Base-by-base conservation (phyloP, 2,888 invertebrate genomes). In the Clostera curtula region DNA sequence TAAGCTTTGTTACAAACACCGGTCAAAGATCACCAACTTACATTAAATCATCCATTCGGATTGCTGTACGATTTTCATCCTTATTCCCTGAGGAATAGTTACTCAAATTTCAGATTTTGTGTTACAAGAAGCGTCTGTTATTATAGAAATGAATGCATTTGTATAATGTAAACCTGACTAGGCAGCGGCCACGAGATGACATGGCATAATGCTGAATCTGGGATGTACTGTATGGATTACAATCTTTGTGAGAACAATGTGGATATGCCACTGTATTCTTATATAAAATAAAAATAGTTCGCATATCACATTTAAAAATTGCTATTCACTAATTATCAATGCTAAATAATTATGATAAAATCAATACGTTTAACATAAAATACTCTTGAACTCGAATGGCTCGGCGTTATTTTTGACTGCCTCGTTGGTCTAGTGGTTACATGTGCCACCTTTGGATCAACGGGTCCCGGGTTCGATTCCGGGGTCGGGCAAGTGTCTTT, bases 151-250 rank as follows among this genome's bases (percentile, higher is more conserved):
- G 59, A 61, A 63, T 68, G 65, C 63, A 69, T 77, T 77, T 80
- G 77, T 80, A 82, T 80, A 77, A 79, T 76, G 71, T 71, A 71
- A 77, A 61, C 72, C 68, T 70, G 77, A 70, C 68, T 69, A 54
- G 60, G 55, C 56, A 53, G 58, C 63, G 66, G 61, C 64, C 56
- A 52, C 54, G 62, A 72, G 76, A 76, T 82, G 80, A 82, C 79
- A 74, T 66, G 68, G 68, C 79, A 73, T 73, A 75, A 76, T 75
- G 63, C 59, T 60, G 61, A 45, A 60, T 52, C 45, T 43, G 49
- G 31, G 46, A 61, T 44, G 51, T 61, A 60, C 59, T 56, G 43
- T 65, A 68, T 69, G 59, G 49, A 41, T 56, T 51, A 54, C 55
- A 41, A 45, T 51, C 46, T 37, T 42, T 46, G 47, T 46, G 36